phyloP scores from a whole-genome alignment of 2,888 invertebrate species.

The Petrolisthes cinctipes region DNA sequence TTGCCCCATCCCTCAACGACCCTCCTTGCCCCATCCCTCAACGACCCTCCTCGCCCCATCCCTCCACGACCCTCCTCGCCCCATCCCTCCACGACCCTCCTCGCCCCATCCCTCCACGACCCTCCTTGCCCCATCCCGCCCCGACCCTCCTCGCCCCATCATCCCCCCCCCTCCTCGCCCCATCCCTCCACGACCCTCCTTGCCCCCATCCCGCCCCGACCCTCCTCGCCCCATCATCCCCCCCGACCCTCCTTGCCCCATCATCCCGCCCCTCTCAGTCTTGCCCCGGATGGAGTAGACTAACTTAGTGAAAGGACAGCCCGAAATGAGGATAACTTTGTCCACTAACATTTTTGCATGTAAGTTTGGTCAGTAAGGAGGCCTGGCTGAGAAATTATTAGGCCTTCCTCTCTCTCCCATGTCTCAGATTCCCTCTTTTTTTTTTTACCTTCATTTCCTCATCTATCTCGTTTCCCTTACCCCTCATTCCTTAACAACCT shows the following conservation, averaged over 20 bases:
- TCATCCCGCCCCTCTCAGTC: not conserved
- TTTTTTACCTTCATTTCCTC: not conserved
- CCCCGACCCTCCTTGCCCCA: not conserved
- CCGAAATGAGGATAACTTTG: constrained; percentile 57
- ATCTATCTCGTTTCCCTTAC: not conserved
- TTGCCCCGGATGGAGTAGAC: constrained; percentile 34
- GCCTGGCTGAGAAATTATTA: not conserved
- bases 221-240: too few species aligned
- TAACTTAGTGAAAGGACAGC: constrained; percentile 54
- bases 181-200: not conserved
- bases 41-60: not conserved
- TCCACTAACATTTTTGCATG: constrained; percentile 58
- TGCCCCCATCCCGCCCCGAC: too few species aligned
- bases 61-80: not conserved
- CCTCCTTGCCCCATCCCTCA: not conserved
- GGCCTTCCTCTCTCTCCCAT: not conserved
- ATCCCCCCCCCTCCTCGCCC: not conserved
- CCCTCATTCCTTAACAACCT: not conserved
- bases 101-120: not conserved
- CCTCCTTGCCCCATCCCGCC: not conserved
- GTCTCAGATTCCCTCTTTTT: constrained; percentile 12
- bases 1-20: not conserved
- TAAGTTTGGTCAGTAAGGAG: constrained; percentile 36
- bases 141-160: too few species aligned
- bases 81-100: not conserved